Evolutionary conservation across 1,140 invertebrate species (phyloP), one percentile per base, ranked within the genome.

Genomic region (Bradysia coprophila): DNA sequence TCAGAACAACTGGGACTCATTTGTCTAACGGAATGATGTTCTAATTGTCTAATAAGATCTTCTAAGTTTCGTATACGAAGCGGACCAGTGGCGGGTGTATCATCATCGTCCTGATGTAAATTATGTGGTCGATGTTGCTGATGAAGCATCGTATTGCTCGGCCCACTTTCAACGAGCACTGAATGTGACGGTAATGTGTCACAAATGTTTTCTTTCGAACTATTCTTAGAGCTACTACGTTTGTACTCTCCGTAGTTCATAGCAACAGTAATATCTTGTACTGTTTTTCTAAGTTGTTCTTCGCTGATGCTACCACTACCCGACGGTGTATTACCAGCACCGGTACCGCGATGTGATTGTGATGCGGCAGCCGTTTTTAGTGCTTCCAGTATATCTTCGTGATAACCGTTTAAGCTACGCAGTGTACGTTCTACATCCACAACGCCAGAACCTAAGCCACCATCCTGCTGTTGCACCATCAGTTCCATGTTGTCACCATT

Each of bases 1-100:
- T 91, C 87, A 9, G 85, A 90, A 36, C 82, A 84, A 47, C 80
- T 83, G 11, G 86, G 85, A 56, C 85, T 90, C 77, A 85, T 84
- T 58, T 89, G 85, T 4, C 84, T 68, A 34, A 77, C 75, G 28
- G 81, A 79, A 58, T 91, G 86, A 55, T 90, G 82, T 57, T 93
- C 86, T 42, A 94, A 63, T 61, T 91, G 85, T 37, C 87, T 66
- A 45, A 93, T 88, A 18, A 94, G 69, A 57, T 93, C 88, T 61
- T 92, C 88, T 41, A 94, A 63, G 56, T 86, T 93, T 28, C 89
- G 71, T 53, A 93, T 92, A 37, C 88, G 71, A 49, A 83, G 74
- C 2, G 78, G 76, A 23, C 78, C 78, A n/a, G n/a, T 11, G 16
- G 10, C 19, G 1, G 72, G 75, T n/a, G 72, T 66, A 41, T 77